phyloP scores from a whole-genome alignment of 1,140 invertebrate genomes.

The Leptoteleia sp. region DNA sequence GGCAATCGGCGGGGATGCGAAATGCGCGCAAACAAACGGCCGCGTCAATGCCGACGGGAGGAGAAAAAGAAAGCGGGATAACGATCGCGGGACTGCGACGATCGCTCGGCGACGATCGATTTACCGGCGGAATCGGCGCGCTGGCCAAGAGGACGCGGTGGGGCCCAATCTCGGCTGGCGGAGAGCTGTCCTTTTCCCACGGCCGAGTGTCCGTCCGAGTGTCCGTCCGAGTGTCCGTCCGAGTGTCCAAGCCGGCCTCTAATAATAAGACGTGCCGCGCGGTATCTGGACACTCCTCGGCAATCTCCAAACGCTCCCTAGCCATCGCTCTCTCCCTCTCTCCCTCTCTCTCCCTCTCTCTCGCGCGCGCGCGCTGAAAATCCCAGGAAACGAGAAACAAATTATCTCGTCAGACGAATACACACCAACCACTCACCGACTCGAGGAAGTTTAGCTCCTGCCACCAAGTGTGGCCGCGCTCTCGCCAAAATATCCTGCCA shows the following conservation, averaged over 20 bases:
- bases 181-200: constrained; percentile 73
- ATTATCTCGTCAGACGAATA: constrained; percentile 79
- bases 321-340: constrained; percentile 59
- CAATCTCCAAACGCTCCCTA: constrained; percentile 62
- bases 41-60: constrained; percentile 45
- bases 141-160: constrained; percentile 24
- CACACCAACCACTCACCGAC: constrained; percentile 68
- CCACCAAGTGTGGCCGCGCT: constrained; percentile 29
- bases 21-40: constrained; percentile 40
- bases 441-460: constrained; percentile 57
- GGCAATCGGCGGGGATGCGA: constrained; percentile 36
- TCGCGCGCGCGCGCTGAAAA: too few species aligned
- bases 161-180: constrained; percentile 46
- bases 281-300: constrained; percentile 64
- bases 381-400: constrained; percentile 80
- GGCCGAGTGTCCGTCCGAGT: constrained; percentile 69
- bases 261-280: constrained; percentile 74
- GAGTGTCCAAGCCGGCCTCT: constrained; percentile 64
- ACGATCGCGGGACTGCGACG: constrained; percentile 61
- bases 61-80: constrained; percentile 59
- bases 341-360: too few species aligned
- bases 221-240: too few species aligned
- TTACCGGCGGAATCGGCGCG: constrained; percentile 31
- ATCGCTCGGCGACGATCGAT: constrained; percentile 52
- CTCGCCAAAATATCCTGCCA: constrained; percentile 21